A percentile compares a stretch with the other conserved stretches of the same genome.
These are phyloP conservation scores for Spicauda simplicius DNA, from an alignment of 2,888 invertebrate genomes.

Conservation along the genomic window DNA sequence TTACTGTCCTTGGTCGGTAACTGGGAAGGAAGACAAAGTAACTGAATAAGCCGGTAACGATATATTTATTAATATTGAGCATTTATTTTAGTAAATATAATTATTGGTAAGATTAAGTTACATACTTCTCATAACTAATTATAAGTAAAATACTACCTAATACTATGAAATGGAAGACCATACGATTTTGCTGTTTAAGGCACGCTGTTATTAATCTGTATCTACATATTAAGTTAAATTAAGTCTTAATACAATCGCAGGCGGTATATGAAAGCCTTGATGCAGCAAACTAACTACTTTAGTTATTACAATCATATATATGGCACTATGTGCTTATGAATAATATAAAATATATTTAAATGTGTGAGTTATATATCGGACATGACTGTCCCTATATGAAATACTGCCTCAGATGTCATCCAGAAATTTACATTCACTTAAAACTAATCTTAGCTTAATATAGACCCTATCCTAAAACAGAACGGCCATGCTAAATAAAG, in stretches of 20 bases:
- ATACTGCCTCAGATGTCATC: constrained; percentile 83
- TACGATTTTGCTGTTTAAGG: constrained; percentile 81
- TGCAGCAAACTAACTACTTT: constrained; percentile 18
- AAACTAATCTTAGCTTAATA: constrained; percentile 39
- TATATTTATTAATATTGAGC: constrained; percentile 26
- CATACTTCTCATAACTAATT: constrained; percentile 5
- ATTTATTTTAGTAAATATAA: constrained; percentile 18
- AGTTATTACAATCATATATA: constrained; percentile 28
- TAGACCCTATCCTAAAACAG: constrained; percentile 28
- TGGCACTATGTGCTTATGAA: constrained; percentile 46
- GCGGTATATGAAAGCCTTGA: constrained; percentile 19
- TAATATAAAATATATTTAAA: constrained; percentile 50
- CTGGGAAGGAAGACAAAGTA: constrained; percentile 63
- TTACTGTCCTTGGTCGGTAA: constrained; percentile 46
- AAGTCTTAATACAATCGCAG: constrained; percentile 16
- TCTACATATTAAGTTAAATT: constrained; percentile 1
- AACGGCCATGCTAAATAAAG: constrained; percentile 24
- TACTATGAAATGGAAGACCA: constrained; percentile 69
- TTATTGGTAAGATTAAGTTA: constrained; percentile 26
- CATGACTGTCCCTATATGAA: constrained; percentile 57
- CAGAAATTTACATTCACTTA: constrained; percentile 61
- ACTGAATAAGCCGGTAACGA: constrained; percentile 65
- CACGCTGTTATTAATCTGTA: constrained; percentile 51
- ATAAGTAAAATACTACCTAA: constrained; percentile 10
- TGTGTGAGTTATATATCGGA: constrained; percentile 51